Base-by-base conservation (phyloP, 2,888 invertebrate species). In the Drosophila neotestacea region DNA sequence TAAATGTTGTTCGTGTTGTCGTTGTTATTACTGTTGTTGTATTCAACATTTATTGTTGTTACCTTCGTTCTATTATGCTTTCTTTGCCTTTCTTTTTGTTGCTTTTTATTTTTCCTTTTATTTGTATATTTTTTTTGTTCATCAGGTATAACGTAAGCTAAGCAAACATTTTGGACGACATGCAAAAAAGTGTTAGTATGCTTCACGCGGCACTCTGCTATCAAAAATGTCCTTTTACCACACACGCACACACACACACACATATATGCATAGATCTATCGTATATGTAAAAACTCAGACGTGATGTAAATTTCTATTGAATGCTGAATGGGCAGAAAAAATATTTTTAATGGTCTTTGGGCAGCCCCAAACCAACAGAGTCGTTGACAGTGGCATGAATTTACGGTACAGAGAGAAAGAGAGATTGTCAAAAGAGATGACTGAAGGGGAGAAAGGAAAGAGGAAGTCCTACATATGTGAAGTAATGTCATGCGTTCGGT, bases 241-340 rank as follows among this genome's bases (percentile, higher is more conserved):
- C 54, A 60, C 51, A 60, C 55, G 48, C 61, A 61, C 32, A 47
- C 38, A 54, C 39, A 62, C 41, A 52, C 32, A 32, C 69, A 60
- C 50, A 58, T 47, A 58, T 6, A 6, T 28, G 41, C 39, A 52
- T 30, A 47, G 47, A 28, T 36, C 39, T 64, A 30, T 22, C 73
- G 48, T 68, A 54, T 63, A 70, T 82, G 87, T 82, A 87, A 85
- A 85, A 82, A 75, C 67, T 82, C 85, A 83, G 85, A 89, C 85
- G 89, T 89, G 85, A 85, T 89, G 89, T 89, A 85, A 85, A 89
- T 85, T 85, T 85, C 89, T 89, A 85, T 85, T 88, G 88, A 85
- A 88, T 88, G 85, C 85, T 89, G 85, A 85, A 85, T 88, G 88
- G 80, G 83, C 85, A 89, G 73, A 85, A 85, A 85, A 85, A 85